Conservation (phyloP, 2,113 vertebrate species). For the Ceratotherium simum region DNA sequence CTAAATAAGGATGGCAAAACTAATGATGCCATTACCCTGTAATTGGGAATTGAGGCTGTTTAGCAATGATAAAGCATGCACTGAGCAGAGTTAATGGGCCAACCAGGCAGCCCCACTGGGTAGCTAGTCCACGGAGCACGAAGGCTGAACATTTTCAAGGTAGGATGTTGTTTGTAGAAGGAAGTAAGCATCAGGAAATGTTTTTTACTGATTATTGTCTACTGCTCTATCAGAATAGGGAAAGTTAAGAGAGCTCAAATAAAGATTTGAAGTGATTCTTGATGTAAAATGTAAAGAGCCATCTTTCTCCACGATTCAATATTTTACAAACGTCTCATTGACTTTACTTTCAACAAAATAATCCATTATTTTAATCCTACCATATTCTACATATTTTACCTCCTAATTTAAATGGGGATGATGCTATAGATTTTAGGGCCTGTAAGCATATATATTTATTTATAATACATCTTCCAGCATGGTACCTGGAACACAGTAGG, state of each 20-base stretch:
- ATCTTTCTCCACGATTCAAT: background rate
- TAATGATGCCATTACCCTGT: conserved; percentile 63
- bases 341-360: background rate
- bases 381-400: background rate
- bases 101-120: conserved; percentile 54
- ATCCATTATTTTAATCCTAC: background rate
- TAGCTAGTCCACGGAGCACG: conserved; percentile 51
- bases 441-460: background rate
- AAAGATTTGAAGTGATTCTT: background rate
- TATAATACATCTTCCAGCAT: no score
- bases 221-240: background rate
- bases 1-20: conserved; percentile 58
- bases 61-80: conserved; percentile 45
- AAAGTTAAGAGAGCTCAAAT: accelerated
- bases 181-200: background rate
- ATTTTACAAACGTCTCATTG: background rate
- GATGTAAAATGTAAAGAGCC: background rate
- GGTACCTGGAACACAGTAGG: background rate
- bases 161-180: background rate
- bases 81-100: conserved; percentile 68
- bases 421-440: background rate
- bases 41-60: conserved; percentile 45
- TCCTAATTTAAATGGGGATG: background rate
- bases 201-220: background rate
- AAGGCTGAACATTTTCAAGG: conserved; percentile 33